phyloP scores from a whole-genome alignment of 2,113 vertebrate genomes.

The Petrocephalus microphthalmus region DNA sequence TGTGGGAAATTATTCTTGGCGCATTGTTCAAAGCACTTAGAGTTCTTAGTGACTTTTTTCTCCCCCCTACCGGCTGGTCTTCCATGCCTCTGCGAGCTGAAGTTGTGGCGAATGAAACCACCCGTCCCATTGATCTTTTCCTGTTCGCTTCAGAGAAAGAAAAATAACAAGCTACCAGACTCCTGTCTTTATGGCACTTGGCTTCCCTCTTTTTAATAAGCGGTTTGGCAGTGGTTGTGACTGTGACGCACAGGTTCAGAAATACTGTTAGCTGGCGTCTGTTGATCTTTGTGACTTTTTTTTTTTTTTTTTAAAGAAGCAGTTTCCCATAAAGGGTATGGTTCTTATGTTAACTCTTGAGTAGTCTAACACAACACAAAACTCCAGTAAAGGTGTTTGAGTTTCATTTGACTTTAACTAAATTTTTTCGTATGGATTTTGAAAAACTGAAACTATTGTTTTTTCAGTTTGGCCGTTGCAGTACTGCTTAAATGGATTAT shows the following conservation, averaged over 20 bases:
- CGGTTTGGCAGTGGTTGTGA: conserved; percentile 53
- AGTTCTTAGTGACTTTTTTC: conserved; percentile 55
- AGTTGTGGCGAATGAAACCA: conserved; percentile 56
- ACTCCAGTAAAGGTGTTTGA: background rate
- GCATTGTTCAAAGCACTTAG: conserved; percentile 50
- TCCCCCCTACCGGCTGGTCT: conserved; percentile 39
- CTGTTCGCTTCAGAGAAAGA: conserved; percentile 64
- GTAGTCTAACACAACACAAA: conserved; percentile 38
- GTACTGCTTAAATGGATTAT: background rate
- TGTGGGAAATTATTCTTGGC: conserved; percentile 74
- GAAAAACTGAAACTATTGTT: background rate
- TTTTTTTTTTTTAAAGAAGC: conserved; percentile 33
- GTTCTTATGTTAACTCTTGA: conserved; percentile 41
- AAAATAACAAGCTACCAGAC: conserved; percentile 65
- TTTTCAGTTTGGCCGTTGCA: background rate
- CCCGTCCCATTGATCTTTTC: conserved; percentile 61
- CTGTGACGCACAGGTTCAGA: conserved; percentile 54
- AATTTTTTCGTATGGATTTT: background rate
- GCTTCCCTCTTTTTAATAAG: conserved; percentile 60
- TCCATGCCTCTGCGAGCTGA: conserved; percentile 53
- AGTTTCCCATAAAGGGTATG: conserved; percentile 53
- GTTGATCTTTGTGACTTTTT: conserved; percentile 53
- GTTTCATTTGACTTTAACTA: background rate
- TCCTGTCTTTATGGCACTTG: conserved; percentile 64
- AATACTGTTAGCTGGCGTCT: conserved; percentile 57